Base-by-base conservation (phyloP, 1,140 invertebrate species). In the Palaemon carinicauda region DNA sequence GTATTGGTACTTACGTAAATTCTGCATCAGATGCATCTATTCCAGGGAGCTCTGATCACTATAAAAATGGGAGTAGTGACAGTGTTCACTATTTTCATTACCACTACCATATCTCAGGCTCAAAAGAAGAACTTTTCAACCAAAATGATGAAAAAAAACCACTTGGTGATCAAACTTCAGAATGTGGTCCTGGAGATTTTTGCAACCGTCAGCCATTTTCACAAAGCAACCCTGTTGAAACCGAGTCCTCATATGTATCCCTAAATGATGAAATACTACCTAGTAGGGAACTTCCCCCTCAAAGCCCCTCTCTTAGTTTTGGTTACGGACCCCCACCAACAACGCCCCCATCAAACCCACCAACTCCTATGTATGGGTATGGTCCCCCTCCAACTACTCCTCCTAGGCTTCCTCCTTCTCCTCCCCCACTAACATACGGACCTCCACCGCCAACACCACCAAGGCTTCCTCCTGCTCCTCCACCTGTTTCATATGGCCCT, bases 371-470 rank as follows among this genome's bases (percentile, higher is more conserved):
- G 71, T 19, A 24, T 41, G 12, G 21, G 14, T 60, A 83, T 5
- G 73, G 71, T 1, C 27, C 31, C 1, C 82, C 82, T 27, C 31
- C 54, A 31, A 29, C 80, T 21, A 41, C 82, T 71, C 69, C 51
- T n/a, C 33, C 51, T 50, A 56, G 84, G 17, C n/a, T 78, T 41
- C 84, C 84, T 5, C 84, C 77, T 21, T 50, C 74, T 21, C 41
- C 75, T 10, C 41, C 75, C 53, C 69, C 80, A 7, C 15, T 27
- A 14, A 31, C 33, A 15, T 82, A 82, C 3, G 33, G 65, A 5
- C 83, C 83, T 73, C 83, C 83, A 33, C 82, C 83, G n/a, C 82
- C 71, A 19, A 69, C 80, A 33, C 71, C 82, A 27, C 15, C 80
- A 24, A 24, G 50, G 56, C 80, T 41, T 52, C 71, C 51, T 33